A percentile compares a stretch with the other conserved stretches of the same genome.
These are phyloP conservation scores for Mesochorus sp. DNA, from an alignment of 2,888 invertebrate species.

Conservation along the genomic window DNA sequence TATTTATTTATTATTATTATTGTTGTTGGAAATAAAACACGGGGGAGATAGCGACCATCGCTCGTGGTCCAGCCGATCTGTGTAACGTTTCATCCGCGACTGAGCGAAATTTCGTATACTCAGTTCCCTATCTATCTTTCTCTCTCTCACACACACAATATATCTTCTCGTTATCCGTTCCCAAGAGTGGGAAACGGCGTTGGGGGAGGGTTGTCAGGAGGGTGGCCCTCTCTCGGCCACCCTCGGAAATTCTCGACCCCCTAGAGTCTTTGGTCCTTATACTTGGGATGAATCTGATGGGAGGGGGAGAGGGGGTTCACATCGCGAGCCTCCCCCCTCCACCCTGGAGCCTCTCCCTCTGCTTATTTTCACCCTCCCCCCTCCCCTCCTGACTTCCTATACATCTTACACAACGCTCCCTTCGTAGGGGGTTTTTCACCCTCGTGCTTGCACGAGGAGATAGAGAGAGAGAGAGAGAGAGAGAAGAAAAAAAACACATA, in stretches of 20 bases:
- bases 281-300: neutral
- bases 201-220: slow-evolving; percentile 7
- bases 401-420: too few species aligned
- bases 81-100: slow-evolving; percentile 29
- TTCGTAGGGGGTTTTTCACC: too few species aligned
- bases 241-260: slow-evolving; percentile 45
- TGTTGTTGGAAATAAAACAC: neutral
- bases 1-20: neutral
- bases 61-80: neutral
- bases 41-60: neutral
- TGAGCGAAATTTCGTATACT: slow-evolving; percentile 22
- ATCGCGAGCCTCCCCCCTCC: neutral
- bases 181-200: slow-evolving; percentile 12
- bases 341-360: neutral
- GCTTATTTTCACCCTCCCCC: neutral
- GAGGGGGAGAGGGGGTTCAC: neutral
- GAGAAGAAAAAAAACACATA: too few species aligned
- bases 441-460: too few species aligned
- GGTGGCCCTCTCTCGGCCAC: slow-evolving; percentile 43
- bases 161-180: slow-evolving; percentile 39
- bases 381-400: too few species aligned
- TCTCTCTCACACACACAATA: too few species aligned
- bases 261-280: neutral
- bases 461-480: neutral
- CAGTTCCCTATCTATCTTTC: neutral